phyloP scores from a whole-genome alignment of 2,113 vertebrate species.

The Pseudois nayaur region DNA sequence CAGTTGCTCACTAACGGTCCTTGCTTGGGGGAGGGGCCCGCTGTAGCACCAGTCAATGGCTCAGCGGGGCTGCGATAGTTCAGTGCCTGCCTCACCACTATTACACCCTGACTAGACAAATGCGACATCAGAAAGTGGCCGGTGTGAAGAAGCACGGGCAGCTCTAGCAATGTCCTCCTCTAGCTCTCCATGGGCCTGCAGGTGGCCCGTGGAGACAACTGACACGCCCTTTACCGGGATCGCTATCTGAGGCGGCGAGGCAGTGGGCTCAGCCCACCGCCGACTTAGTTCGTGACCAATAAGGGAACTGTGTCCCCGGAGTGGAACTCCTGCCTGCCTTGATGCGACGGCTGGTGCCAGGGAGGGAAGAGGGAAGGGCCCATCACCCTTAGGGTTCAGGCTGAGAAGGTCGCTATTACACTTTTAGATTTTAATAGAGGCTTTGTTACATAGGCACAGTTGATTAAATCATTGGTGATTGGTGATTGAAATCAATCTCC shows the following conservation, averaged over 20 bases:
- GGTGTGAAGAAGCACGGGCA: background rate
- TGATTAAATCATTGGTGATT: background rate
- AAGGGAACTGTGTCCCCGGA: background rate
- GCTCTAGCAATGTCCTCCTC: background rate
- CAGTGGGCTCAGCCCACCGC: background rate
- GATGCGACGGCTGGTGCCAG: background rate
- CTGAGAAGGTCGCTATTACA: background rate
- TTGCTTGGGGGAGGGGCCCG: background rate
- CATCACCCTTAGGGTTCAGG: background rate
- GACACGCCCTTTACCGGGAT: background rate
- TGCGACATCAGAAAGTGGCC: background rate
- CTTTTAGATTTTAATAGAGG: background rate
- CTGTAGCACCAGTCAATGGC: background rate
- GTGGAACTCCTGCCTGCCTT: background rate
- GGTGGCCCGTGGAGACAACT: background rate
- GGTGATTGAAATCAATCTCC: background rate
- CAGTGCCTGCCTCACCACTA: background rate
- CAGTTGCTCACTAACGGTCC: background rate
- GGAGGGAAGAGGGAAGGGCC: background rate
- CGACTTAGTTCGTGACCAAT: background rate
- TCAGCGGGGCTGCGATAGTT: background rate
- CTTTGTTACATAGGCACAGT: background rate
- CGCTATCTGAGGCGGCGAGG: background rate
- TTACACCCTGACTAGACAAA: background rate
- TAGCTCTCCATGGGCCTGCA: background rate